Conservation (phyloP, 2,888 invertebrate species). For the Molorchus minor region DNA sequence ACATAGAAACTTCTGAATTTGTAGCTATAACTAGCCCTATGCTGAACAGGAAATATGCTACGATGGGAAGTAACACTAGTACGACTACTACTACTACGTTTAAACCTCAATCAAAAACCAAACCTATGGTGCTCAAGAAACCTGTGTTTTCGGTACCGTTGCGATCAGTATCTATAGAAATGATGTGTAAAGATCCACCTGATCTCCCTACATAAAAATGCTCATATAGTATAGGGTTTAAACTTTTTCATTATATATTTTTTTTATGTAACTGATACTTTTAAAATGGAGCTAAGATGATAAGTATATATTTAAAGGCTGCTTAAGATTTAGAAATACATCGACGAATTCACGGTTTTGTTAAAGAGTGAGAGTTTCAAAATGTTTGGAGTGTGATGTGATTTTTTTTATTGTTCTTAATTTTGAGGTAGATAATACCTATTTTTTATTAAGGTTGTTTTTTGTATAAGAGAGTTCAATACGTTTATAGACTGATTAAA, state of each 20-base stretch:
- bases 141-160: conserved; percentile 66
- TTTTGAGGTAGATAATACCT: background rate
- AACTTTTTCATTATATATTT: too few relatives aligned
- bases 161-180: conserved; percentile 56
- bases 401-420: background rate
- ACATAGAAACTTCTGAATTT: conserved; percentile 53
- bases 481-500: conserved; percentile 14
- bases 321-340: too few relatives aligned
- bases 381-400: background rate
- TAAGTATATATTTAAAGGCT: too few relatives aligned
- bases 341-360: too few relatives aligned
- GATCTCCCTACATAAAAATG: conserved; percentile 50
- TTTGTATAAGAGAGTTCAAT: conserved; percentile 20
- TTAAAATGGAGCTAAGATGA: too few relatives aligned
- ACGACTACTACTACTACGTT: conserved; percentile 63
- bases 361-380: background rate
- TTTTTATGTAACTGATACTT: too few relatives aligned
- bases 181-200: conserved; percentile 51
- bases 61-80: conserved; percentile 50
- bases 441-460: conserved; percentile 6
- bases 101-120: conserved; percentile 80
- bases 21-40: conserved; percentile 56
- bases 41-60: conserved; percentile 56
- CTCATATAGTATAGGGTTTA: too few relatives aligned
- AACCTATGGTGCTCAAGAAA: conserved; percentile 82